Base-by-base conservation (phyloP, 2,113 vertebrate genomes). In the Chroicocephalus ridibundus region DNA sequence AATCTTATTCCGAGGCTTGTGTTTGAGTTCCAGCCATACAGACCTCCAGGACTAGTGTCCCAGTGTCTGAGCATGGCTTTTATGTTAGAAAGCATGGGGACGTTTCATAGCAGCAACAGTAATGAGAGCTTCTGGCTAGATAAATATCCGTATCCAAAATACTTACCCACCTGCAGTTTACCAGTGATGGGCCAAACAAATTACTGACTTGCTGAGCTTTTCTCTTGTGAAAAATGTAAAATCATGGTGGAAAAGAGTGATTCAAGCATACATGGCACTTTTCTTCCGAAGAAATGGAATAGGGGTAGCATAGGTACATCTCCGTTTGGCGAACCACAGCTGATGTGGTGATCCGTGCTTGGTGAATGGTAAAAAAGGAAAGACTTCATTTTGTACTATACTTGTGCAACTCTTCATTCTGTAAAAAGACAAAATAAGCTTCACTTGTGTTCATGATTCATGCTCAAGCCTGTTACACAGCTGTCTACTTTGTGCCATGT, bases 281-380 rank as follows among this genome's bases (percentile, higher is more conserved):
- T 46, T 52, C 26, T 70, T 52, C n/a, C 47, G n/a, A 71, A 83
- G 47, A 72, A 61, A 75, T 18, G 31, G n/a, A 51, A 19, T 11
- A 66, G 6, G 8, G 19, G 25, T n/a, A 77, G n/a, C 29, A 70
- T 13, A 32, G 4, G 9, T 38, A 24, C 8, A 4, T 46, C 10
- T 82, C 46, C 13, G 5, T 66, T 64, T n/a, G 60, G 26, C 0
- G 0, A n/a, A 38, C 25, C 47, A 61, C 3, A 1, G n/a, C 29
- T 80, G 52, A 46, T 29, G 29, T 61, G 38, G 25, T 26, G 13
- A 25, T 66, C 78, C 42, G 21, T 40, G 49, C 65, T 75, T 76
- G 31, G 15, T 40, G 72, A 86, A 32, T 22, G 31, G 22, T n/a
- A 58, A 65, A 51, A 86, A 71, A 60, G 12, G 15, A 69, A 88